Evolutionary conservation across 1,140 invertebrate species (phyloP).

Genomic region (Cydia pomonella): DNA sequence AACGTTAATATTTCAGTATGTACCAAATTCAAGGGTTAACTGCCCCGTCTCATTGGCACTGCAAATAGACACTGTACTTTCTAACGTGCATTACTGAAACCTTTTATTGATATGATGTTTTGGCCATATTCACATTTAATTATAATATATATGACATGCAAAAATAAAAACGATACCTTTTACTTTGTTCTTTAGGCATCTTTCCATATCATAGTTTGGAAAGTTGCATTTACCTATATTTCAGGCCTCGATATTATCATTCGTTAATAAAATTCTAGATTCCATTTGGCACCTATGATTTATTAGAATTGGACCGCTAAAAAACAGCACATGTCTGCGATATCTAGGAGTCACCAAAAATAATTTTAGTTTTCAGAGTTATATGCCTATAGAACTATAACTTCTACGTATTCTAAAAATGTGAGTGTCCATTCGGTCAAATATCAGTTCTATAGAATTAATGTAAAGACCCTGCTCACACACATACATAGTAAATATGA

Average conservation of each 20-base stretch:
- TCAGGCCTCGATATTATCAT: no score
- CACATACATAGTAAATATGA: conserved; percentile 52
- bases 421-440: neutral
- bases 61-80: conserved; percentile 49
- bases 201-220: no score
- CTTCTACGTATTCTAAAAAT: neutral
- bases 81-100: conserved; percentile 38
- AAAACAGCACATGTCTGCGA: no score
- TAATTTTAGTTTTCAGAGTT: no score
- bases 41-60: conserved; percentile 45
- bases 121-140: neutral
- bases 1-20: conserved; percentile 77
- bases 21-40: conserved; percentile 77
- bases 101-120: neutral
- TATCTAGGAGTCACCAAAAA: no score
- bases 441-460: neutral
- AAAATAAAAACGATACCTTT: neutral
- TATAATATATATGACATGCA: neutral
- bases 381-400: neutral
- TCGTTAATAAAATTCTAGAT: no score
- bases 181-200: no score
- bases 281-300: no score
- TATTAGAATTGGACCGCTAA: no score
- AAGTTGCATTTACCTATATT: no score
- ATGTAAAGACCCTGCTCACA: neutral